Percentiles rank a stretch among this genome's conserved stretches.
These are phyloP conservation scores for Lycocorax pyrrhopterus DNA, from an alignment of 2,113 vertebrate species.

Conservation along the genomic window DNA sequence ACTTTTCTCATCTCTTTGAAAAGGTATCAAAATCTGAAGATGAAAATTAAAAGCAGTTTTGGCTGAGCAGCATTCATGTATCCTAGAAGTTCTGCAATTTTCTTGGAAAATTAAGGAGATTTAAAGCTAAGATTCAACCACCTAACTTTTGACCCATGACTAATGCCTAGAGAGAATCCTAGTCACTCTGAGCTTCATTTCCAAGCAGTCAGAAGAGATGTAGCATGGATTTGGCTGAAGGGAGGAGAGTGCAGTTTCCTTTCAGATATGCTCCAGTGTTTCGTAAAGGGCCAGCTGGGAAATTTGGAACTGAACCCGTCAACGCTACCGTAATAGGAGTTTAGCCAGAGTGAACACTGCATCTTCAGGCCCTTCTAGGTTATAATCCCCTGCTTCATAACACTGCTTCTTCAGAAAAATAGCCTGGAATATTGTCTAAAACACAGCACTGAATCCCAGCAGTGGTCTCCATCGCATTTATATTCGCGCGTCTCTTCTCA, in stretches of 20 bases:
- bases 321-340: background rate
- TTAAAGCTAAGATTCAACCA: background rate
- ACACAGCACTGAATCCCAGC: background rate
- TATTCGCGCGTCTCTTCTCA: background rate
- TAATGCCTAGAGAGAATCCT: constrained; percentile 20
- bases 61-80: background rate
- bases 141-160: constrained; percentile 9
- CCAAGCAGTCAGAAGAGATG: background rate
- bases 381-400: background rate
- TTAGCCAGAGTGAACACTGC: background rate
- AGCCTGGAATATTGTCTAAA: background rate
- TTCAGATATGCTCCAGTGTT: constrained; percentile 17
- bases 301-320: constrained; percentile 5
- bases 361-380: background rate
- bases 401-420: background rate
- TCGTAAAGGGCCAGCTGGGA: background rate
- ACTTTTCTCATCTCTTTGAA: background rate
- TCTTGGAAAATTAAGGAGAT: background rate
- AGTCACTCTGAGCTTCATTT: background rate
- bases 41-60: background rate
- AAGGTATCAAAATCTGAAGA: background rate
- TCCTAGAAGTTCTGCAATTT: background rate
- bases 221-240: constrained; percentile 8
- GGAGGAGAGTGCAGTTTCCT: background rate
- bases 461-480: background rate